Evolutionary conservation across 2,113 vertebrate genomes (phyloP).

Genomic region (Lipophrys pholis): DNA sequence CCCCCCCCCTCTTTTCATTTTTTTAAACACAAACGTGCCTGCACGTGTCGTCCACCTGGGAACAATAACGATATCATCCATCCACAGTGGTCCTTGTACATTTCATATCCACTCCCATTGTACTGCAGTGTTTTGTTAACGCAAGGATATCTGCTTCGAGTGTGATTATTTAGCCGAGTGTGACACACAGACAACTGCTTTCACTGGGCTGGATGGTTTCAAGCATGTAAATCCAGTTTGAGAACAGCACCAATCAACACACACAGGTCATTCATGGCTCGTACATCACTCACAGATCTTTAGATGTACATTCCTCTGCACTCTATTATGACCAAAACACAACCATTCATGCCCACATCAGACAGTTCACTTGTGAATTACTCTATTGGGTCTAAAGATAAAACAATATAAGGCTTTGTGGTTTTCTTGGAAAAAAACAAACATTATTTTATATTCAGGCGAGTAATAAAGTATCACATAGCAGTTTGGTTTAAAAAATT

Average conservation of each 20-base stretch:
- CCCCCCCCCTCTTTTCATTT: no score
- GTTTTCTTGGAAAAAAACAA: no score
- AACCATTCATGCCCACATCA: neutral
- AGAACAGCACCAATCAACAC: no score
- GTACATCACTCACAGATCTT: no score
- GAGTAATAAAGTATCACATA: no score
- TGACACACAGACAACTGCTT: neutral
- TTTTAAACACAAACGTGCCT: constrained; percentile 34
- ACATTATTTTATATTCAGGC: no score
- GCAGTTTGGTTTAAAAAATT: no score
- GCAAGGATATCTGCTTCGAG: constrained; percentile 35
- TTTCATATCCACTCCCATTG: constrained; percentile 30
- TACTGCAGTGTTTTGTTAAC: constrained; percentile 20
- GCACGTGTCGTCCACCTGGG: constrained; percentile 26
- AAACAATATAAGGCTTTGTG: no score
- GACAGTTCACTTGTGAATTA: neutral
- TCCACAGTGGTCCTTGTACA: constrained; percentile 14
- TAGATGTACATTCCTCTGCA: no score
- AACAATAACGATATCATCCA: constrained; percentile 50
- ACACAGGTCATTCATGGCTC: no score
- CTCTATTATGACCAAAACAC: neutral
- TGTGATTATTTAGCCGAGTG: constrained; percentile 36
- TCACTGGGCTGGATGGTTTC: constrained; percentile 14
- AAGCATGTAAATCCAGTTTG: constrained; percentile 21
- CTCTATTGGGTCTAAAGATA: no score